Conservation (phyloP, 2,113 vertebrate genomes). For the Leptodactylus fuscus region DNA sequence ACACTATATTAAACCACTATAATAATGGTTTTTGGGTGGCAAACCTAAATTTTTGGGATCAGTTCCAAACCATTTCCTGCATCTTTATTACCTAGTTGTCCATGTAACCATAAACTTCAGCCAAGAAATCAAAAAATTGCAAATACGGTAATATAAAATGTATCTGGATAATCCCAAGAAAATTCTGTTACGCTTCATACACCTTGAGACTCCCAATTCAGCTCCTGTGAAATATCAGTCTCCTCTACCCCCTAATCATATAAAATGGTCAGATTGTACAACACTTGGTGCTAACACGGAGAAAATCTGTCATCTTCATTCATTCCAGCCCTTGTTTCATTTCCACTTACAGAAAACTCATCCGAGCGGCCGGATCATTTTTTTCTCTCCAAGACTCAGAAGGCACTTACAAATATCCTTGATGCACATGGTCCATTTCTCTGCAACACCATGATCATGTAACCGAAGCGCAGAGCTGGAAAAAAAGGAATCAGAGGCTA, state of each 20-base stretch:
- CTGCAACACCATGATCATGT: slow-evolving; percentile 54
- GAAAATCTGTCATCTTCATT: slow-evolving; percentile 37
- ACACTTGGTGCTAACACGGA: background rate
- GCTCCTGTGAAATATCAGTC: background rate
- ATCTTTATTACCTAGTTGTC: too few species aligned
- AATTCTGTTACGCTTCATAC: too few species aligned
- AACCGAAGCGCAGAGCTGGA: slow-evolving; percentile 32
- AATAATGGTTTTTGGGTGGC: too few species aligned
- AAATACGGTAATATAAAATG: too few species aligned
- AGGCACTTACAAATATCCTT: slow-evolving; percentile 60
- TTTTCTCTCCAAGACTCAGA: slow-evolving; percentile 35
- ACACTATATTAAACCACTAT: too few species aligned
- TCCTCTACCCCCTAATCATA: background rate
- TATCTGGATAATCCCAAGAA: too few species aligned
- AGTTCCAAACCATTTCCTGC: too few species aligned
- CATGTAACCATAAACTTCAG: too few species aligned
- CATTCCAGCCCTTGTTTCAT: slow-evolving; percentile 29
- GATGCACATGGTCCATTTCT: slow-evolving; percentile 54
- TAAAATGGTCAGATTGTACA: background rate
- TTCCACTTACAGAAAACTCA: slow-evolving; percentile 50
- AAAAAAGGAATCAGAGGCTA: slow-evolving; percentile 56
- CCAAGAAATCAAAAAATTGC: too few species aligned
- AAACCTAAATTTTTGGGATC: too few species aligned
- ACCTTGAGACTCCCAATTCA: background rate
- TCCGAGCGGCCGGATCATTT: slow-evolving; percentile 23